Percentiles rank a stretch among this genome's conserved stretches.
Evolutionary conservation across 92 coral and sea anemone species (phyloP).

Genomic region (Heliopora coerulea): DNA sequence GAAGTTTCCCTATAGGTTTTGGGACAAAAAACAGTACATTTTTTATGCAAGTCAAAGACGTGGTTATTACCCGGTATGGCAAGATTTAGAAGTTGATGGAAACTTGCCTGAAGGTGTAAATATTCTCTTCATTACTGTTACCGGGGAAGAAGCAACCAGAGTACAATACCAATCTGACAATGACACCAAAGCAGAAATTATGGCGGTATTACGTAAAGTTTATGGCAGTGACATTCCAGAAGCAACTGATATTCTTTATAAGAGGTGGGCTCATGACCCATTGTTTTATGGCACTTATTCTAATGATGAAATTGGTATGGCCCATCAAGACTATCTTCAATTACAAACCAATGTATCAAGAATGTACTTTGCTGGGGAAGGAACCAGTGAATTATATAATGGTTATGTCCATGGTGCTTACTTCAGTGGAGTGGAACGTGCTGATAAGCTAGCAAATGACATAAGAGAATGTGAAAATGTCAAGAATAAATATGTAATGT

Average conservation of each 20-base stretch:
- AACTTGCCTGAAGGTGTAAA: conserved; percentile 71
- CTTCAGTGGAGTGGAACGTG: conserved; percentile 60
- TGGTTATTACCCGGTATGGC: conserved; percentile 76
- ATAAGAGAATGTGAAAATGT: too few relatives aligned
- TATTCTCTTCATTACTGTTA: conserved; percentile 76
- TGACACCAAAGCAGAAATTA: conserved; percentile 64
- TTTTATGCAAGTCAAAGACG: conserved; percentile 68
- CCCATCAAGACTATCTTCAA: conserved; percentile 56
- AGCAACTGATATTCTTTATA: conserved; percentile 58
- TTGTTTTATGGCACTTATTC: conserved; percentile 74
- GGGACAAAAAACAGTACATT: conserved; percentile 78
- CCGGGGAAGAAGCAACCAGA: conserved; percentile 75
- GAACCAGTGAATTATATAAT: conserved; percentile 77
- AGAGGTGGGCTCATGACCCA: conserved; percentile 69
- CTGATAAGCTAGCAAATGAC: conserved; percentile 49
- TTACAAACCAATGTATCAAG: conserved; percentile 56
- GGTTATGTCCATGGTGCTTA: conserved; percentile 85
- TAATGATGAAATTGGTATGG: conserved; percentile 69
- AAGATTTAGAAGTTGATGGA: conserved; percentile 67
- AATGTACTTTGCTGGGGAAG: conserved; percentile 78
- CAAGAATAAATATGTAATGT: too few relatives aligned
- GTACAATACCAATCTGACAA: conserved; percentile 60
- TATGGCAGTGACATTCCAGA: conserved; percentile 70
- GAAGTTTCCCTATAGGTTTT: conserved; percentile 72
- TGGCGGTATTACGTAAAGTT: conserved; percentile 63